These are phyloP conservation scores for Lipotes vexillifer DNA, from an alignment of 2,113 vertebrate species.

Conservation along the genomic window DNA sequence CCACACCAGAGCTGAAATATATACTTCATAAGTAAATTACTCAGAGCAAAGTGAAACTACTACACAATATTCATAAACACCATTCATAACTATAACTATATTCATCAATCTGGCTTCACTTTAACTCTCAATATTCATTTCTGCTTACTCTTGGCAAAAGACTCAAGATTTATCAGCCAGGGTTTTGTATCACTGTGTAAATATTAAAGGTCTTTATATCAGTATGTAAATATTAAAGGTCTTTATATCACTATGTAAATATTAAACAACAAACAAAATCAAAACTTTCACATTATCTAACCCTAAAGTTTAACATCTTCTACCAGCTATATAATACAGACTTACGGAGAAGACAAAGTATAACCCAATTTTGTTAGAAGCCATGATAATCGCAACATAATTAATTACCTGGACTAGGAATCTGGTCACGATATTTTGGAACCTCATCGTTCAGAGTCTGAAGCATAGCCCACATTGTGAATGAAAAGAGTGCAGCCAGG, in stretches of 20 bases:
- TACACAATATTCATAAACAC: neutral
- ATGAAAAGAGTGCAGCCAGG: conserved; percentile 93
- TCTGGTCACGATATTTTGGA: conserved; percentile 93
- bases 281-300: neutral
- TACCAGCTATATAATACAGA: conserved; percentile 27
- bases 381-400: neutral
- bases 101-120: neutral
- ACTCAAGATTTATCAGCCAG: conserved; percentile 11
- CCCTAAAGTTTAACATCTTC: neutral
- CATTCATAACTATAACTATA: neutral
- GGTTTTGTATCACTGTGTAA: neutral
- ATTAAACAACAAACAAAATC: conserved; percentile 4
- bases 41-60: neutral
- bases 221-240: neutral
- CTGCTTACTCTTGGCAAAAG: conserved; percentile 23
- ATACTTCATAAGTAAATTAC: neutral
- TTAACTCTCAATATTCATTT: conserved; percentile 24
- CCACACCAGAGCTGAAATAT: neutral
- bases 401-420: conserved; percentile 91
- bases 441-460: conserved; percentile 91
- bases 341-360: conserved; percentile 21
- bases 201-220: neutral
- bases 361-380: conserved; percentile 23
- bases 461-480: conserved; percentile 98
- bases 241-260: conserved; percentile 4